Evolutionary conservation across 1,140 invertebrate genomes (phyloP), one percentile per base, ranked within the genome.

Genomic region (Oncopodura yosiiana): DNA sequence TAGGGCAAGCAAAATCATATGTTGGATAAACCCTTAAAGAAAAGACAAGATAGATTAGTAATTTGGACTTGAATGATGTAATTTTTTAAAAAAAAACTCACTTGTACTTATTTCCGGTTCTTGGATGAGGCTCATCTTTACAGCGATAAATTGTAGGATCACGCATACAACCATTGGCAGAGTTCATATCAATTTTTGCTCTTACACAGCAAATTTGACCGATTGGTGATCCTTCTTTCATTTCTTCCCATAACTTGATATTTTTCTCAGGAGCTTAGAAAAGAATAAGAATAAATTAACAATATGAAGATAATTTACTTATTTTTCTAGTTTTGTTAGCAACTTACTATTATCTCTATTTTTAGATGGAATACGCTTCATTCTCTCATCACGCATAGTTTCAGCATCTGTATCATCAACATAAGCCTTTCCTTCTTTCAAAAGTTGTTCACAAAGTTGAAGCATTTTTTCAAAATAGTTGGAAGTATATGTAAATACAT

Each of bases 61-160:
- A 8, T 9, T 14, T 27, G 3, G 27, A n/a, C n/a, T 16, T n/a
- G 23, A 29, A 11, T 27, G 3, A 21, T 23, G 0, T 34, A 37
- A 26, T 49, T 27, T 30, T 37, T 37, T 39, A 49, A 30, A 3
- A 27, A 4, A 12, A 30, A 60, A 69, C 77, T 69, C 74, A 93
- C 90, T 96, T 97, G 73, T 98, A 99, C 75, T 95, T 93, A 23
- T 75, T 80, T 49, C 91, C 92, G 38, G 94, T 98, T 29, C 85
- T 74, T 2, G 94, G 86, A 79, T 99, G 96, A 9, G 79, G 72
- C 70, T 98, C 93, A 56, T 81, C 80, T 71, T 99, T 99, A 72
- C 94, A 99, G n/a, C 96, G 77, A 70, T 98, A 99, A 63, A 99
- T 95, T 6, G 94, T 97, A n/a, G 96, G 96, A 77, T 99, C 96